Conservation (phyloP, 2,888 invertebrate genomes). For the Steinernema scapterisci region DNA sequence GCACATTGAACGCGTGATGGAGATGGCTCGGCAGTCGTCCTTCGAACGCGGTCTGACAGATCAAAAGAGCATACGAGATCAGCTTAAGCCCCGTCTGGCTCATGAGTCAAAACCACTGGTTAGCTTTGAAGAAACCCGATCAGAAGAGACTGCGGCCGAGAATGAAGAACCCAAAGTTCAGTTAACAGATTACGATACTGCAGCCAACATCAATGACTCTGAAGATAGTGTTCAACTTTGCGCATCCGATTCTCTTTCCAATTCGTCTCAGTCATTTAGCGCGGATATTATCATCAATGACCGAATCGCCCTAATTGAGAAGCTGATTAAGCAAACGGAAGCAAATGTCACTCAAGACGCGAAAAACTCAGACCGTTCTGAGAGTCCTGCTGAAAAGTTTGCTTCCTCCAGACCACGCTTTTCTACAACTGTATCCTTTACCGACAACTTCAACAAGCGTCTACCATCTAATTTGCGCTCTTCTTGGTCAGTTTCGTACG, state of each 20-base stretch:
- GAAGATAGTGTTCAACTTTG: too few relatives aligned
- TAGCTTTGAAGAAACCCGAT: too few relatives aligned
- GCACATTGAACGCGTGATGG: conserved; percentile 38
- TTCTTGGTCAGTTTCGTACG: conserved; percentile 35
- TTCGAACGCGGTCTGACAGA: background rate
- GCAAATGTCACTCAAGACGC: background rate
- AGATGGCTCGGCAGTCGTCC: conserved; percentile 17
- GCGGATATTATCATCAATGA: background rate
- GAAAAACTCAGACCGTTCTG: background rate
- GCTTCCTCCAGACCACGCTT: background rate
- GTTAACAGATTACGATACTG: too few relatives aligned
- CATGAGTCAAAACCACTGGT: background rate
- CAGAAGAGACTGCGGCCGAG: too few relatives aligned
- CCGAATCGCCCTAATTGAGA: background rate
- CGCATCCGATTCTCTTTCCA: background rate
- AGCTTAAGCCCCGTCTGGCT: background rate
- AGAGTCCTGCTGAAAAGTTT: background rate
- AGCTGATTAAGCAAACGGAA: background rate
- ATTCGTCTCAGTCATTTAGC: background rate
- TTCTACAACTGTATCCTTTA: conserved; percentile 34
- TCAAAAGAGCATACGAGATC: too few relatives aligned
- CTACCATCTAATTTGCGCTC: conserved; percentile 21
- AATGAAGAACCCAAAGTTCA: too few relatives aligned
- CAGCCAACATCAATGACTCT: background rate
- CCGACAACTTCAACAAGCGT: conserved; percentile 22